Evolutionary conservation across 2,888 invertebrate genomes (phyloP), one percentile per base, ranked within the genome.

Genomic region (Megastigmus dorsalis): DNA sequence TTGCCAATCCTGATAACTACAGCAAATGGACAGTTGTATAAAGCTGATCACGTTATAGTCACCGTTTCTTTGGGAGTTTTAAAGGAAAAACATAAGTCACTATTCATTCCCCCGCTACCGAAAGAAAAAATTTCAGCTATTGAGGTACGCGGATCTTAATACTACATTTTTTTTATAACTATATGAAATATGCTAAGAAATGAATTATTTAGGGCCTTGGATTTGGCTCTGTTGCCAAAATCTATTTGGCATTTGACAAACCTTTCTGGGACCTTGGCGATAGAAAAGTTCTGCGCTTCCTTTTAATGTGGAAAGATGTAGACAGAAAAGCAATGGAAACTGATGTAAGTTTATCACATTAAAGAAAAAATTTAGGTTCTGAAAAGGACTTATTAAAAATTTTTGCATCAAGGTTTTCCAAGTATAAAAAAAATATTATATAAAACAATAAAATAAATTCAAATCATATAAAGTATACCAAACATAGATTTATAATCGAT

Each of bases 31-130:
- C 82, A 88, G 0, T 78, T 80, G 0, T 92, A 90, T 78, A 84
- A 81, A 28, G 92, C 93, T 0, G 91, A 92, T 79, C 92, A 92
- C 80, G 92, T 93, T 1, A 91, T 95, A 30, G 88, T 93, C 0
- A 94, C 95, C 0, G 89, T 91, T 0, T 93, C 94, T 0, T 83
- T 95, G 0, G 95, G 94, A 0, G 93, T 93, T 0, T 86, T 95
- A n/a, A 94, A 94, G 82, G 90, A 90, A 26, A 87, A 90, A 68
- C 85, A 91, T 70, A 78, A 85, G 9, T 84, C 83, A 0, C 75
- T 93, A 28, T 93, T 93, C 81, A 80, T 85, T 4, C 93, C 93
- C 0, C 79, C 86, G 1, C 84, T 93, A 38, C 90, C 92, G 0
- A 70, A 83, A 9, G 81, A 84, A 2, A 93, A 93, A 88, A 76